Evolutionary conservation across 2,888 invertebrate genomes (phyloP).

Genomic region (Himalopsyche kuldschensis): DNA sequence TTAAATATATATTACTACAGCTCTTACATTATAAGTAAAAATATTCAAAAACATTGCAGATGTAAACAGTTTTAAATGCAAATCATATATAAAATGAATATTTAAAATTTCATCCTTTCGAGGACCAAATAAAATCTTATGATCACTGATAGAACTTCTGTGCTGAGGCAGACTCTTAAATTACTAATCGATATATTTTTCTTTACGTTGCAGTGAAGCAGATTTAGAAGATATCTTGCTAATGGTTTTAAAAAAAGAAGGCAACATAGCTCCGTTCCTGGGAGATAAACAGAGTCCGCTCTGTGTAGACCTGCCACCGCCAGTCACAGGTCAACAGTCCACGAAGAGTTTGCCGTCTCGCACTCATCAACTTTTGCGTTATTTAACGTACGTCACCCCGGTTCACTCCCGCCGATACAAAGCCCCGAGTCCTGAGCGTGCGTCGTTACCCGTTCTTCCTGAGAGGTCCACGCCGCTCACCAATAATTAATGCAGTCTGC

Average conservation of each 20-base stretch:
- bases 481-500: neutral
- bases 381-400: constrained; percentile 49
- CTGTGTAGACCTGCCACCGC: constrained; percentile 52
- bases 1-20: neutral
- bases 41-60: too few species aligned
- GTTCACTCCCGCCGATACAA: constrained; percentile 47
- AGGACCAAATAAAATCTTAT: too few species aligned
- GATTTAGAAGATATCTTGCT: constrained; percentile 74
- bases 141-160: too few species aligned
- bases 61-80: too few species aligned
- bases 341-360: constrained; percentile 39
- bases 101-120: too few species aligned
- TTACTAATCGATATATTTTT: constrained; percentile 3
- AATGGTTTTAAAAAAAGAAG: constrained; percentile 61
- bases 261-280: constrained; percentile 63
- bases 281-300: constrained; percentile 57
- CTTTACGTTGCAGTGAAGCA: constrained; percentile 61
- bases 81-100: too few species aligned
- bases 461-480: neutral
- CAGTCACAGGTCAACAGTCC: constrained; percentile 30
- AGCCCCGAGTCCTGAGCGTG: constrained; percentile 19
- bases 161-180: too few species aligned
- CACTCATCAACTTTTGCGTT: constrained; percentile 48
- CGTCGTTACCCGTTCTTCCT: neutral
- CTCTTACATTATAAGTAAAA: neutral